A percentile compares a stretch with the other conserved stretches of the same genome.
phyloP scores from a whole-genome alignment of 2,888 invertebrate genomes.

The Tenthredo amoena region DNA sequence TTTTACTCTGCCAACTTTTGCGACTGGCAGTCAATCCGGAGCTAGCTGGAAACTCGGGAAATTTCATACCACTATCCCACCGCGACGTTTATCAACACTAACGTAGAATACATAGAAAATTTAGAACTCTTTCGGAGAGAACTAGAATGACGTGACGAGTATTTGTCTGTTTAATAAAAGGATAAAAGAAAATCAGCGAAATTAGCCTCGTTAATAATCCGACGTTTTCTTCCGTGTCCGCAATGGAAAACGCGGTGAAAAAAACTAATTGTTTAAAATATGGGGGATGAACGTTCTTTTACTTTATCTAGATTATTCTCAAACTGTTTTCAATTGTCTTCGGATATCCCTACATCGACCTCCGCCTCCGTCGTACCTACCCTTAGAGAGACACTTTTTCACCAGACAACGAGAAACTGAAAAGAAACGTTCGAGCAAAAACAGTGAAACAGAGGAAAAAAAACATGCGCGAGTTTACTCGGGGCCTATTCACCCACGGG shows the following conservation, averaged over 20 bases:
- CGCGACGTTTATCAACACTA: background rate
- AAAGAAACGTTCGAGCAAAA: constrained; percentile 23
- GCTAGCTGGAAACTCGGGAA: background rate
- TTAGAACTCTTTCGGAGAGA: background rate
- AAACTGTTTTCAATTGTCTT: constrained; percentile 24
- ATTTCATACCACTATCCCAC: background rate
- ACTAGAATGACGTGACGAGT: background rate
- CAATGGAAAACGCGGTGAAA: background rate
- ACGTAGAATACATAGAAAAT: background rate
- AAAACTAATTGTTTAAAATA: constrained; percentile 23
- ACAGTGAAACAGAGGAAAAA: background rate
- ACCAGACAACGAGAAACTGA: constrained; percentile 36
- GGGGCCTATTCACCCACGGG: constrained; percentile 43
- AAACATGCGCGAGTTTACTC: constrained; percentile 3
- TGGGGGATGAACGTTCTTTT: background rate
- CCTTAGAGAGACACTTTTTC: constrained; percentile 19
- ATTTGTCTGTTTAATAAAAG: background rate
- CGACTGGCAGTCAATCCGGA: background rate
- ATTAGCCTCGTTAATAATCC: constrained; percentile 21
- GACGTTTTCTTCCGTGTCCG: too few species aligned
- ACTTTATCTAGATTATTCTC: constrained; percentile 14
- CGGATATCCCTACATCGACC: background rate
- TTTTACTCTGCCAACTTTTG: background rate
- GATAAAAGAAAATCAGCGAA: background rate
- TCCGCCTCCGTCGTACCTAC: background rate